A percentile compares a stretch with the other conserved stretches of the same genome.
Evolutionary conservation across 2,888 invertebrate species (phyloP).

Genomic region (Syrista parreyssii): DNA sequence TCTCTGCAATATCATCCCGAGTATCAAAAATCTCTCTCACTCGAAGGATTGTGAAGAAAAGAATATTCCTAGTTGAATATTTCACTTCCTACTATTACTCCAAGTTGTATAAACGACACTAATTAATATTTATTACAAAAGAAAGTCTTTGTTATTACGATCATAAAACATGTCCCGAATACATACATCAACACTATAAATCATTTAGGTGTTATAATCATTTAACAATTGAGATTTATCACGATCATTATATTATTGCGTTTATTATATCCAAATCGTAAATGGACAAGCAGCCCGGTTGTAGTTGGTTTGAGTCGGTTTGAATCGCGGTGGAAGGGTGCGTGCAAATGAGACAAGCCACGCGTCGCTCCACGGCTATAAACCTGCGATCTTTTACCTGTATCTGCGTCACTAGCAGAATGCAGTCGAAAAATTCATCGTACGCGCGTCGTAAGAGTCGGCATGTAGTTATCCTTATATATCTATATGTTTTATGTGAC

Average conservation of each 20-base stretch:
- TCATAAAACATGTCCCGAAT: neutral
- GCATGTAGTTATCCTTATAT: neutral
- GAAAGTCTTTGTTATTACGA: too few species aligned
- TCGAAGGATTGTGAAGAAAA: neutral
- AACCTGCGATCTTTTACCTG: conserved; percentile 38
- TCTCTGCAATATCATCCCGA: too few species aligned
- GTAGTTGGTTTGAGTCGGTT: neutral
- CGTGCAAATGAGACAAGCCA: conserved; percentile 47
- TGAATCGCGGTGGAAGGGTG: conserved; percentile 19
- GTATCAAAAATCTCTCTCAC: too few species aligned
- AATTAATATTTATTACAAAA: too few species aligned
- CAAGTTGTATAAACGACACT: neutral
- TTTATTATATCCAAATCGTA: neutral
- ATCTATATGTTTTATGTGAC: neutral
- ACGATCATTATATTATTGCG: neutral
- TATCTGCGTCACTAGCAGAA: conserved; percentile 35
- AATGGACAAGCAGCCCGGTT: neutral
- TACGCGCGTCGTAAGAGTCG: neutral
- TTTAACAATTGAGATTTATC: neutral
- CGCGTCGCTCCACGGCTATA: conserved; percentile 45
- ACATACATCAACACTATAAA: neutral
- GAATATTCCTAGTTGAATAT: neutral
- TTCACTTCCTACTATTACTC: neutral
- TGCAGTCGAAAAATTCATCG: conserved; percentile 17
- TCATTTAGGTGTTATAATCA: neutral